Percentiles rank a stretch among this genome's conserved stretches.
Evolutionary conservation across 2,888 invertebrate species (phyloP).

Genomic region (Melipona beecheii): DNA sequence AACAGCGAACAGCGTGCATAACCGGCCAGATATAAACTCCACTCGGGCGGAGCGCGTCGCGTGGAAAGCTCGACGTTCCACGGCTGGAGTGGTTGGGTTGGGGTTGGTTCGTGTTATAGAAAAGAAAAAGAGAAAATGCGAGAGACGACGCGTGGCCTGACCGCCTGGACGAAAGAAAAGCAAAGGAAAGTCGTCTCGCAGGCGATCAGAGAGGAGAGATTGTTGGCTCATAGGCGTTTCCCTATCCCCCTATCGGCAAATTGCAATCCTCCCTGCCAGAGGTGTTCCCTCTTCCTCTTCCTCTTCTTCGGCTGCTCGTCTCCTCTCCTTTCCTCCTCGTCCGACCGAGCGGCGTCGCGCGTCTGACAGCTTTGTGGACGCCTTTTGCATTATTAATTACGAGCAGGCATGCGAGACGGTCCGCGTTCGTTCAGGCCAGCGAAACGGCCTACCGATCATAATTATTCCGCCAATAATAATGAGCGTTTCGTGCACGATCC

Average conservation of each 20-base stretch:
- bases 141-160: slow-evolving; percentile 44
- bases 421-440: slow-evolving; percentile 64
- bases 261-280: slow-evolving; percentile 64
- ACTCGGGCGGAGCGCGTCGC: slow-evolving; percentile 27
- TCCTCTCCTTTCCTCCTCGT: background rate
- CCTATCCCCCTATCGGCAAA: slow-evolving; percentile 74
- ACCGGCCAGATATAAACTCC: slow-evolving; percentile 33
- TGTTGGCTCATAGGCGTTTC: slow-evolving; percentile 71
- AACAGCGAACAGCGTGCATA: slow-evolving; percentile 26
- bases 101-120: background rate
- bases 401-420: slow-evolving; percentile 83
- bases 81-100: background rate
- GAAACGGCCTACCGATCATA: slow-evolving; percentile 77
- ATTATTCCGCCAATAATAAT: slow-evolving; percentile 74
- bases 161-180: slow-evolving; percentile 43
- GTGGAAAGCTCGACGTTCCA: slow-evolving; percentile 20
- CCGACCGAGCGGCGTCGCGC: slow-evolving; percentile 15
- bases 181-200: background rate
- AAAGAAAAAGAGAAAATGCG: slow-evolving; percentile 1
- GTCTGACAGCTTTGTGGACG: slow-evolving; percentile 80
- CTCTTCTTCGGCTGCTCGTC: background rate
- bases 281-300: background rate
- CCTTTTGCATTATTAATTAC: slow-evolving; percentile 82
- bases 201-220: slow-evolving; percentile 43
- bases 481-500: slow-evolving; percentile 41